These are phyloP conservation scores for Mycogona germanica DNA, from an alignment of 2,888 invertebrate species.

Conservation along the genomic window DNA sequence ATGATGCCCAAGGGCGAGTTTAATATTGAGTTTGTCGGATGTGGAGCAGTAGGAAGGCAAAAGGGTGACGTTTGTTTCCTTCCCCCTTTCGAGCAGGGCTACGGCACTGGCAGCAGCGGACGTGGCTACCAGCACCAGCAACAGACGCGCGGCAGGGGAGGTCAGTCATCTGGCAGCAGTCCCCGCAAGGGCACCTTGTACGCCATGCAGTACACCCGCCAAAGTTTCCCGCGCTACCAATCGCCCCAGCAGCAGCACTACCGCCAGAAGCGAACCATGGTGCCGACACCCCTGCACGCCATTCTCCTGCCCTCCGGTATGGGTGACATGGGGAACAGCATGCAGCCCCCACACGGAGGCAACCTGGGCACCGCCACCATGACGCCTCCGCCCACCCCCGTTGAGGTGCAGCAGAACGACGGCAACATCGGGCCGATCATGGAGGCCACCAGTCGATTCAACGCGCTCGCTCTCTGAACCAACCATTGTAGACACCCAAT, in stretches of 20 bases:
- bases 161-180: neutral
- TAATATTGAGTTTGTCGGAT: too few species aligned
- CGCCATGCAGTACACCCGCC: too few species aligned
- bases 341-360: too few species aligned
- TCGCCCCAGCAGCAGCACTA: neutral
- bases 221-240: conserved; percentile 1
- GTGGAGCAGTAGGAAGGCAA: too few species aligned
- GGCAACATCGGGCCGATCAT: neutral
- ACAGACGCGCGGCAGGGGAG: conserved; percentile 1
- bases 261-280: too few species aligned
- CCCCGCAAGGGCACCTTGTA: conserved; percentile 1
- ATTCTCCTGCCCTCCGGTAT: too few species aligned
- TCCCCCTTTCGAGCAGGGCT: conserved; percentile 6
- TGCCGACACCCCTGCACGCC: too few species aligned
- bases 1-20: too few species aligned
- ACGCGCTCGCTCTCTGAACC: conserved; percentile 4
- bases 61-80: conserved; percentile 4
- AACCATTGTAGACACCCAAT: too few species aligned
- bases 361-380: neutral
- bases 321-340: too few species aligned
- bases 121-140: neutral
- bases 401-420: neutral
- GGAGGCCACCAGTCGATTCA: conserved; percentile 1
- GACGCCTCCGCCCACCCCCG: conserved; percentile 6
- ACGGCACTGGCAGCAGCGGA: neutral